phyloP scores from a whole-genome alignment of 37 sponge, comb jelly and placozoan genomes.

The Hexactinellida sp. region DNA sequence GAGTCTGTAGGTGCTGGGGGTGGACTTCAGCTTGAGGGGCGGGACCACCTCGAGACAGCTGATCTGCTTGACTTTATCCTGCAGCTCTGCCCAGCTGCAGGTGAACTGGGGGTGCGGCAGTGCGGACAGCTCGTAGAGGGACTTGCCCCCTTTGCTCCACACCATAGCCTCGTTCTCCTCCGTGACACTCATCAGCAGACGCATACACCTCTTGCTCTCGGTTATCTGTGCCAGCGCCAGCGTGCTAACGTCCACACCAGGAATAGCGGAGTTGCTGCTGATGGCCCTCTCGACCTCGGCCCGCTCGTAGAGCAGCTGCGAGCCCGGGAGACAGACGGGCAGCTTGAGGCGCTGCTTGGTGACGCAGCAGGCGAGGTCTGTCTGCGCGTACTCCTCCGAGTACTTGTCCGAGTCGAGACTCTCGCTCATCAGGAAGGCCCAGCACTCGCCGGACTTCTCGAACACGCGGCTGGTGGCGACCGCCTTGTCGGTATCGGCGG shows the following conservation, averaged over 20 bases:
- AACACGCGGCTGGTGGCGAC: not conserved
- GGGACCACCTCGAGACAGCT: not conserved
- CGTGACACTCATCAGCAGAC: not conserved
- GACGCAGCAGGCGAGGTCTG: conserved; percentile 18
- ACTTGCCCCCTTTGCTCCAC: not conserved
- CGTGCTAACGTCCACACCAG: conserved; percentile 1
- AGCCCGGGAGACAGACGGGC: conserved; percentile 2
- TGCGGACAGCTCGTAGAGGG: not conserved
- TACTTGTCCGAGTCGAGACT: not conserved
- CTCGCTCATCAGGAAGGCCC: not conserved
- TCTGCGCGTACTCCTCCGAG: not conserved
- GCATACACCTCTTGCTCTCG: not conserved
- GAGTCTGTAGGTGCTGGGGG: not conserved
- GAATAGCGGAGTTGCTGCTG: not conserved
- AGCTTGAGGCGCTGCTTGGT: not conserved
- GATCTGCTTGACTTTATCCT: not conserved
- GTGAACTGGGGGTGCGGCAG: not conserved
- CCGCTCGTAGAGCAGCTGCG: not conserved
- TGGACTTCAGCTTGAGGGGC: not conserved
- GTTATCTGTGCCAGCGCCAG: not conserved
- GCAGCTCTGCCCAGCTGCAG: not conserved
- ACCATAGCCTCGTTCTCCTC: conserved; percentile 14
- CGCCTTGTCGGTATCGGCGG: not conserved
- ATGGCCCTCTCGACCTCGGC: not conserved
- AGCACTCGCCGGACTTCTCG: conserved; percentile 20